These are phyloP conservation scores for Rhogogaster chlorosoma DNA, from an alignment of 2,888 invertebrate genomes.

Conservation along the genomic window DNA sequence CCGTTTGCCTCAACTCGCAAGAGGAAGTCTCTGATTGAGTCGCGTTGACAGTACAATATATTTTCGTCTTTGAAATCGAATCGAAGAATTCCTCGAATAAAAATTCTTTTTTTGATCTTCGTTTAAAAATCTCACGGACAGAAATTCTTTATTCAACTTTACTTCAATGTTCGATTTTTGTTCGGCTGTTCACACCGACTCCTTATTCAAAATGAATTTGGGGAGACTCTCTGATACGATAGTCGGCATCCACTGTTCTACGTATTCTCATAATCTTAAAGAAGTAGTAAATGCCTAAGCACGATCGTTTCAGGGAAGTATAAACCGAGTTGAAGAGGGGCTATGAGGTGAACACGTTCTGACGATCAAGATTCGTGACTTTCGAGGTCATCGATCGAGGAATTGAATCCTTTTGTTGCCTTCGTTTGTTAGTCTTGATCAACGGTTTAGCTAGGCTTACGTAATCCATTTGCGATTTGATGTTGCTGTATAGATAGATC, in stretches of 20 bases:
- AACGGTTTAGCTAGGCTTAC: neutral
- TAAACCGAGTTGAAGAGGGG: neutral
- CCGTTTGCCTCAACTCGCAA: neutral
- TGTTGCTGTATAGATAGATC: neutral
- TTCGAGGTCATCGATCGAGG: neutral
- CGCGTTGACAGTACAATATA: neutral
- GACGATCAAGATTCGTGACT: neutral
- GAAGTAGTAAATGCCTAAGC: neutral
- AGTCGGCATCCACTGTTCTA: too few species aligned
- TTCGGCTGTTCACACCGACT: too few species aligned
- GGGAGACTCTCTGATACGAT: too few species aligned
- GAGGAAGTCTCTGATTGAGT: conserved; percentile 16
- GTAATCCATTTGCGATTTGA: neutral
- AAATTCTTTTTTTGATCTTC: neutral
- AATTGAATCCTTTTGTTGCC: neutral
- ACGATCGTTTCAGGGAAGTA: neutral
- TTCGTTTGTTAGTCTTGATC: neutral
- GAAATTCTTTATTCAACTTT: neutral
- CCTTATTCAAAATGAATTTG: too few species aligned
- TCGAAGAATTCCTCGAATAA: neutral
- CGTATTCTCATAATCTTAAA: too few species aligned
- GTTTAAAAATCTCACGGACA: neutral
- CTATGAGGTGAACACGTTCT: neutral
- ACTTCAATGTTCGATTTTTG: too few species aligned
- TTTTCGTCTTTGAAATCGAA: neutral